Evolutionary conservation across 1,140 invertebrate species (phyloP).

Genomic region (Drosophila quadrilineata): DNA sequence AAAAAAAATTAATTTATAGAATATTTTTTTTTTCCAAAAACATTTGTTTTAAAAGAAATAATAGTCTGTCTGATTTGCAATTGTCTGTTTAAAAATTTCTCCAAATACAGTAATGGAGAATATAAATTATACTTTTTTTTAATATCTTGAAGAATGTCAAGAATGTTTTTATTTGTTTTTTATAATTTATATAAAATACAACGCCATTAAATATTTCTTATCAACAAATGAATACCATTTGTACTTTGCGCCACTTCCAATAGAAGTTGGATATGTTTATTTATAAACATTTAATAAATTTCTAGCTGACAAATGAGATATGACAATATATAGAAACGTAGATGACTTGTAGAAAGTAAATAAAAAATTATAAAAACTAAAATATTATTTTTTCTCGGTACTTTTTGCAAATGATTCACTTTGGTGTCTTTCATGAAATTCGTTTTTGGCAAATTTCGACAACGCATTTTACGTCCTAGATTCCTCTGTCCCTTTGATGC

Average conservation of each 20-base stretch:
- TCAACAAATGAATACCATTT: too few species aligned
- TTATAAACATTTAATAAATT: background rate
- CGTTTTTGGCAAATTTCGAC: background rate
- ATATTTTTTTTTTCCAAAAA: background rate
- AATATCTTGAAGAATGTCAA: too few species aligned
- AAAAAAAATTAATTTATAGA: background rate
- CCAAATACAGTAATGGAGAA: too few species aligned
- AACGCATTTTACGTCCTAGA: slow-evolving; percentile 9
- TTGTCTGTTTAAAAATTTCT: too few species aligned
- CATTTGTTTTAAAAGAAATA: too few species aligned
- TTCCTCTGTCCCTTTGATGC: background rate
- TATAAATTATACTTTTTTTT: too few species aligned
- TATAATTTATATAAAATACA: too few species aligned
- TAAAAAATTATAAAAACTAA: background rate
- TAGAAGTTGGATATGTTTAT: slow-evolving; percentile 1
- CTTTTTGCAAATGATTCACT: slow-evolving; percentile 16
- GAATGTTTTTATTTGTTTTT: too few species aligned
- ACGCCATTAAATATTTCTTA: background rate
- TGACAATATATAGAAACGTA: background rate
- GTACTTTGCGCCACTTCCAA: background rate
- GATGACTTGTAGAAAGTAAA: background rate
- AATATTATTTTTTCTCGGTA: background rate
- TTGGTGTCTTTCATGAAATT: slow-evolving; percentile 1
- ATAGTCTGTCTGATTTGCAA: too few species aligned
- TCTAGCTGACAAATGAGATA: background rate